Base-by-base conservation (phyloP, 2,888 invertebrate species). In the Diarsia mendica region DNA sequence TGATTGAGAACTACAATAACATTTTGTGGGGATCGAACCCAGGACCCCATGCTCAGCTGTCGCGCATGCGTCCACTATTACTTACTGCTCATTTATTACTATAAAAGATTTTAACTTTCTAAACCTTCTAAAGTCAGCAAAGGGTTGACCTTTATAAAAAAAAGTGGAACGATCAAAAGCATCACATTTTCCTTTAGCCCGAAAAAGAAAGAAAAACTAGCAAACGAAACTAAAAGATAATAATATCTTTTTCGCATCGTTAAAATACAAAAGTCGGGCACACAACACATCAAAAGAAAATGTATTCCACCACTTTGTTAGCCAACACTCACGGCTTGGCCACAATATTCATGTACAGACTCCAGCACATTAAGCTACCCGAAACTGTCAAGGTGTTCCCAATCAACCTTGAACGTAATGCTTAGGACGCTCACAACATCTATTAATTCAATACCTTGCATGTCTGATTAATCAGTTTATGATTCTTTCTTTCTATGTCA, bases 231-330 rank as follows among this genome's bases (percentile, higher is more conserved):
- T 46, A 55, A 60, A 70, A 67, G 71, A 69, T 64, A 83, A 67
- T 66, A 69, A 69, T 79, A 75, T 83, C 63, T 79, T 60, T 77
- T 77, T 69, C 66, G 77, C 73, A 71, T 83, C 71, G 68, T 83
- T 83, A 83, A 66, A 83, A 60, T 39, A 80, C 69, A 77, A 80
- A 76, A 64, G 72, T 73, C 63, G 46, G 55, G 72, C 58, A 77
- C n/a, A 71, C 23, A 61, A 74, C 49, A 80, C 71, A 60, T 74
- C 84, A 80, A 83, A 83, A 77, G 83, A 70, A 83, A 79, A 73
- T 70, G 49, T 67, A 77, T 77, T 61, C 72, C 6, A 18, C 58
- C 28, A 75, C 63, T 55, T 72, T 70, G 67, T 77, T 68, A 20
- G 61, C 18, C 28, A 65, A 66, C 48, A 28, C 3, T n/a, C 61